phyloP scores from a whole-genome alignment of 1,140 invertebrate species.

The Aculops lycopersici region DNA sequence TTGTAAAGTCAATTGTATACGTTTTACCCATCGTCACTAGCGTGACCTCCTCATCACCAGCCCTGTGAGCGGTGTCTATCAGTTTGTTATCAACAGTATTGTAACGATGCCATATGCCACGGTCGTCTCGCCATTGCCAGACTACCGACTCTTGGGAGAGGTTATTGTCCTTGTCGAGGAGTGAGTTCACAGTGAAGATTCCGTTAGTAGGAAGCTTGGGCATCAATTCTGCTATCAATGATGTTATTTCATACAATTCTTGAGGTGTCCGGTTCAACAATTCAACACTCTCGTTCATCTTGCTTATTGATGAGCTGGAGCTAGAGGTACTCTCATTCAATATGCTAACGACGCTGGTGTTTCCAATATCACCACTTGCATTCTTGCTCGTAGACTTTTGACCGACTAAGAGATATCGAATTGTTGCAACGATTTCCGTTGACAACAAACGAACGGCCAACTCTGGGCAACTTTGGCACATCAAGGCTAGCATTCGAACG shows the following conservation, averaged over 20 bases:
- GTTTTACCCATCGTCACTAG: slow-evolving; percentile 58
- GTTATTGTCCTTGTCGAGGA: slow-evolving; percentile 32
- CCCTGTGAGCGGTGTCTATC: slow-evolving; percentile 61
- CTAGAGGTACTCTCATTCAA: too few species aligned
- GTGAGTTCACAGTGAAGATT: slow-evolving; percentile 60
- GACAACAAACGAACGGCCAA: slow-evolving; percentile 57
- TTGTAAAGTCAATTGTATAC: slow-evolving; percentile 76
- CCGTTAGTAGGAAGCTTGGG: slow-evolving; percentile 66
- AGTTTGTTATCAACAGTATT: slow-evolving; percentile 34
- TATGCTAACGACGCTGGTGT: neutral
- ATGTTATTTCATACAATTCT: slow-evolving; percentile 81
- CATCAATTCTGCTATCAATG: slow-evolving; percentile 77
- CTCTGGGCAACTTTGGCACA: slow-evolving; percentile 73
- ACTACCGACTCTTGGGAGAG: slow-evolving; percentile 29
- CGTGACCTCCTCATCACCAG: slow-evolving; percentile 73
- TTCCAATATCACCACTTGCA: neutral
- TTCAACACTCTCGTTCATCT: slow-evolving; percentile 3
- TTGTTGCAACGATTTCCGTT: slow-evolving; percentile 60
- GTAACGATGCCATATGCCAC: slow-evolving; percentile 35
- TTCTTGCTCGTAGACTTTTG: slow-evolving; percentile 23
- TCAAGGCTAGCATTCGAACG: slow-evolving; percentile 65
- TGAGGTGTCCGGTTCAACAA: slow-evolving; percentile 41
- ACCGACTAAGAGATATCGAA: slow-evolving; percentile 62
- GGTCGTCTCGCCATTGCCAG: slow-evolving; percentile 82
- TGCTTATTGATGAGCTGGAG: neutral